Conservation (phyloP, 1,140 invertebrate genomes). For the Drosophila sp. region DNA sequence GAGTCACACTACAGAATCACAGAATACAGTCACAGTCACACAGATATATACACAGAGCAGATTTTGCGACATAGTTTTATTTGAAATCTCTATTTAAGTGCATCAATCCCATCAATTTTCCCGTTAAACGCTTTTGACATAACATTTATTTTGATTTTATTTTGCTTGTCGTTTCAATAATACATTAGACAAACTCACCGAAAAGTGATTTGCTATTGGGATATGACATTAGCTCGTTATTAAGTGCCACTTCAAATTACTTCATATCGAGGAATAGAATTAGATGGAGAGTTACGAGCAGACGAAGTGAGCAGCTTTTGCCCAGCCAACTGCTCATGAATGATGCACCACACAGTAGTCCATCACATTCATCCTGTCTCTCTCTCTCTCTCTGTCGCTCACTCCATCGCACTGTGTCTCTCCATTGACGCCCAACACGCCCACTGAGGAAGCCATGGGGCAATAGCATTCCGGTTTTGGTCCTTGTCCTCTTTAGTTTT, state of each 20-base stretch:
- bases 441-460: neutral
- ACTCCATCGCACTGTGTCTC: neutral
- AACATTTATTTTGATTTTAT: too few species aligned
- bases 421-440: too few species aligned
- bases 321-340: slow-evolving; percentile 49
- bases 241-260: slow-evolving; percentile 3
- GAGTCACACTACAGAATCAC: too few species aligned
- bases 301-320: slow-evolving; percentile 16
- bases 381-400: neutral
- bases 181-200: too few species aligned
- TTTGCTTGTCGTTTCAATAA: too few species aligned
- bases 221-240: neutral
- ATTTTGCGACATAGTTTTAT: too few species aligned
- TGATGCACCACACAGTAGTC: slow-evolving; percentile 25
- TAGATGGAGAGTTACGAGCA: neutral
- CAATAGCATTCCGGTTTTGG: slow-evolving; percentile 6
- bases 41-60: too few species aligned
- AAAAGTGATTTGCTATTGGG: neutral
- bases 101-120: too few species aligned
- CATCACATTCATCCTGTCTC: neutral
- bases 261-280: neutral
- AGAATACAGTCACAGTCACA: too few species aligned
- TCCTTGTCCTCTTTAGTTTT: slow-evolving; percentile 36
- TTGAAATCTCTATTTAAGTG: too few species aligned
- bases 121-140: too few species aligned